phyloP scores from a whole-genome alignment of 2,797 vertebrate genomes.

The Sus cebifrons region DNA sequence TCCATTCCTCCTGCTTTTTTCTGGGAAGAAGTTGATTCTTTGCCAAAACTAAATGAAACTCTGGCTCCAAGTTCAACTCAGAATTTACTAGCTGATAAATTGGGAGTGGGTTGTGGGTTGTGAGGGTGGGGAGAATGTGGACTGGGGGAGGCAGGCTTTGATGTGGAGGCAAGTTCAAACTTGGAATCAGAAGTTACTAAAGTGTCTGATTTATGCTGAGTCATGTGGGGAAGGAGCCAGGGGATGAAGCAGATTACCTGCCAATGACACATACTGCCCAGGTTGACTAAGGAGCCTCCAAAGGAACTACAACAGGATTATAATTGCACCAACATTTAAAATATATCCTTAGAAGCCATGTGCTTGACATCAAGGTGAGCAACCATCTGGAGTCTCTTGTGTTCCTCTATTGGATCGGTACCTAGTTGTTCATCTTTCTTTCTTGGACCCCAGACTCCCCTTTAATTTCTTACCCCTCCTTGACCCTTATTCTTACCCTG shows the following conservation, averaged over 20 bases:
- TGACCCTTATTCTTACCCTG: background rate
- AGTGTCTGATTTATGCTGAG: slow-evolving; percentile 79
- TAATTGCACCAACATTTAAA: slow-evolving; percentile 76
- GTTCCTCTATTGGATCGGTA: background rate
- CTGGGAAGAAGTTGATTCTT: slow-evolving; percentile 79
- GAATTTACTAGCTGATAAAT: slow-evolving; percentile 85
- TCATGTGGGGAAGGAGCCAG: slow-evolving; percentile 67
- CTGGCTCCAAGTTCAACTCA: slow-evolving; percentile 76
- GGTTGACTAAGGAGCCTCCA: slow-evolving; percentile 71
- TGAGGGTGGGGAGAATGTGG: background rate
- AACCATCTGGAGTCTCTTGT: background rate
- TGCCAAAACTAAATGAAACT: slow-evolving; percentile 81
- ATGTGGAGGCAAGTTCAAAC: slow-evolving; percentile 78
- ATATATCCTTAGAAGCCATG: slow-evolving; percentile 57
- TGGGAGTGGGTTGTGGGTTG: slow-evolving; percentile 56
- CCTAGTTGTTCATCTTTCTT: background rate
- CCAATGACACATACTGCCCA: slow-evolving; percentile 70
- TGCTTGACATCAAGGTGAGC: slow-evolving; percentile 35
- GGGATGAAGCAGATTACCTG: slow-evolving; percentile 62
- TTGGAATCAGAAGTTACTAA: slow-evolving; percentile 77
- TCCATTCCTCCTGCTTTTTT: background rate
- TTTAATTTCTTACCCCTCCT: background rate
- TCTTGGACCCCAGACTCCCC: background rate
- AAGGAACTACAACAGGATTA: slow-evolving; percentile 70
- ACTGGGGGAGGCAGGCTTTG: slow-evolving; percentile 46